phyloP scores from a whole-genome alignment of 2,888 invertebrate genomes.

The Agapetus fuscipes region DNA sequence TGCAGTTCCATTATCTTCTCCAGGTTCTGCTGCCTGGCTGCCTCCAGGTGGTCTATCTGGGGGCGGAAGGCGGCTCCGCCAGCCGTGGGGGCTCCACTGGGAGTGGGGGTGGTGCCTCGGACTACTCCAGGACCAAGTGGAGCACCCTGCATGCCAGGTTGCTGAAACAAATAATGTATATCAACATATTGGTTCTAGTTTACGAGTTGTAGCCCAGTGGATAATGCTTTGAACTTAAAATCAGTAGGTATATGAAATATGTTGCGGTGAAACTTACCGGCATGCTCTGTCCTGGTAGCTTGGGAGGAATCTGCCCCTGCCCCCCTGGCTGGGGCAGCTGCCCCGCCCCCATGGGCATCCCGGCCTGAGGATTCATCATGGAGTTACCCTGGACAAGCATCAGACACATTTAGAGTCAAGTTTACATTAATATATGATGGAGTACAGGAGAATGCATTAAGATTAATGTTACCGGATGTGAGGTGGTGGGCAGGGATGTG shows the following conservation, averaged over 20 bases:
- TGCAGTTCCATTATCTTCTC: constrained; percentile 64
- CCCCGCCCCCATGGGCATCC: constrained; percentile 50
- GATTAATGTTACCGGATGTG: constrained; percentile 4
- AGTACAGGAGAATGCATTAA: background rate
- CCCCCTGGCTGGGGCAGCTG: constrained; percentile 45
- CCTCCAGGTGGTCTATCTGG: constrained; percentile 49
- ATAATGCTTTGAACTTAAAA: too few relatives aligned
- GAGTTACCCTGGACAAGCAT: constrained; percentile 36
- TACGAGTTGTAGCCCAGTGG: too few relatives aligned
- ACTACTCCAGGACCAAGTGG: constrained; percentile 20
- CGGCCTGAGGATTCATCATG: constrained; percentile 43
- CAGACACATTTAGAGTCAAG: background rate
- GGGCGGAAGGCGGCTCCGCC: constrained; percentile 30
- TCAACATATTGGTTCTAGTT: constrained; percentile 9
- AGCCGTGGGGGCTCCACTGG: constrained; percentile 24
- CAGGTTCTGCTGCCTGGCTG: constrained; percentile 67
- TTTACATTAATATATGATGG: background rate
- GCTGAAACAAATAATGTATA: background rate
- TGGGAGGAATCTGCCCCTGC: constrained; percentile 30
- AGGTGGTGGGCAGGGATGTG: constrained; percentile 20
- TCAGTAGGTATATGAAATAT: too few relatives aligned
- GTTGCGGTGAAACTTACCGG: constrained; percentile 29
- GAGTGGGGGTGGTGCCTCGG: constrained; percentile 24
- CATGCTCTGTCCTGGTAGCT: constrained; percentile 25
- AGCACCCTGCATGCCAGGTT: constrained; percentile 17